Base-by-base conservation (phyloP, 1,140 invertebrate genomes). In the Maniola jurtina region DNA sequence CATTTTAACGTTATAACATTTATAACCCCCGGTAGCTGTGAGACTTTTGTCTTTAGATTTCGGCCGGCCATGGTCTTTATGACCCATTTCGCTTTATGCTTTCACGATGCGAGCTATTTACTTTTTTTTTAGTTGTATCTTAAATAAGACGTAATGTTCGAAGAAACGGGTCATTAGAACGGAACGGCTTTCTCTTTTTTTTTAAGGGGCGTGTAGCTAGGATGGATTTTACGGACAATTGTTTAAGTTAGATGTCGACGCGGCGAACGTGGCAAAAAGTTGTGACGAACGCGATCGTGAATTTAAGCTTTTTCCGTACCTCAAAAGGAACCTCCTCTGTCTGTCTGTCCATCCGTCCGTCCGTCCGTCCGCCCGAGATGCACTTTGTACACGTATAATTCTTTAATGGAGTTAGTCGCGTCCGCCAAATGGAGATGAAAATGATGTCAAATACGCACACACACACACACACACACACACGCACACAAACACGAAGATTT, bases 101-200 rank as follows among this genome's bases (percentile, higher is more conserved):
- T 83, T 77, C 76, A 75, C 70, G 68, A 73, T 68, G 74, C 72
- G 79, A 75, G 75, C 77, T 76, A 83, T 83, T 83, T 82, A 13
- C 16, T 15, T 81, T 75, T 86, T 86, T 84, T 82, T 85, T 88
- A 25, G 78, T 81, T 75, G 69, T 79, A 70, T 79, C 81, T 85
- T 81, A 88, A 88, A 85, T 90, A 90, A 87, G 86, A 88, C 81
- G 79, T 89, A 86, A 88, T 86, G 81, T 86, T 89, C 85, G 83
- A 63, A 86, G 87, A 89, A 87, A 83, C 80, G 79, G 76, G 74
- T 82, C 79, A 84, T 86, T 85, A 86, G 83, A 86, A 83, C 80
- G 80, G 76, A 55, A 16, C 57, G 68, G 81, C 80, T 82, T 82
- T 88, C 79, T 86, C 80, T 85, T 86, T 83, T 86, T 25, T 25